Evolutionary conservation across 2,888 invertebrate species (phyloP), one percentile per base, ranked within the genome.

Genomic region (Danaus chrysippus): DNA sequence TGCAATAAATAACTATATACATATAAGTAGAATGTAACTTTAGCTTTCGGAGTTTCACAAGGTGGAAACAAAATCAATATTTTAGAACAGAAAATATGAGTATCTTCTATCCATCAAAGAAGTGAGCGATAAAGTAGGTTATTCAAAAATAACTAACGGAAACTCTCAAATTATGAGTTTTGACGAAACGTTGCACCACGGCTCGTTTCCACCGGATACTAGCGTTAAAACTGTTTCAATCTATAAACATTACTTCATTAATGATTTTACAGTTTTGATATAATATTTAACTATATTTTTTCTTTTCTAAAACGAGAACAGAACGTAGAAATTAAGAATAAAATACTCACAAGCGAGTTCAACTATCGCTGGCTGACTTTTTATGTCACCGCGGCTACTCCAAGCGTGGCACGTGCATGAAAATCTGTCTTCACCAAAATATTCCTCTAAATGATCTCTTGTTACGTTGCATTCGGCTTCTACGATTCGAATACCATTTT

Each of bases 361-460:
- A 59, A 99, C 94, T 61, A 94, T 93, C 54, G 98, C 98, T 17
- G 96, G 93, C 78, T 96, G 96, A 87, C 98, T 98, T 81, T 94
- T 94, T 73, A 97, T 96, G 73, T 95, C 94, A 12, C 96, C 97
- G 63, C 95, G 93, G 68, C 96, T 95, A 67, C 96, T 96, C 95
- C 97, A 97, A 43, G 99, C 99, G 77, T 95, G 94, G 82, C 99
- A 99, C 75, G 97, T 96, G 87, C 99, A 99, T 75, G 96, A 96
- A 84, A 96, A 97, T 73, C 95, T 94, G 62, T 96, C 96, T 77
- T 95, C 94, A 65, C 97, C 97, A 77, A 97, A 97, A 87, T 96
- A 98, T 81, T 98, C 98, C 78, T 98, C 98, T 71, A 99, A 96
- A 81, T 96, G 95, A 84, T 97, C 95, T 70, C 97, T 93, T 49